phyloP scores from a whole-genome alignment of 1,140 invertebrate species.

The Atta cephalotes region DNA sequence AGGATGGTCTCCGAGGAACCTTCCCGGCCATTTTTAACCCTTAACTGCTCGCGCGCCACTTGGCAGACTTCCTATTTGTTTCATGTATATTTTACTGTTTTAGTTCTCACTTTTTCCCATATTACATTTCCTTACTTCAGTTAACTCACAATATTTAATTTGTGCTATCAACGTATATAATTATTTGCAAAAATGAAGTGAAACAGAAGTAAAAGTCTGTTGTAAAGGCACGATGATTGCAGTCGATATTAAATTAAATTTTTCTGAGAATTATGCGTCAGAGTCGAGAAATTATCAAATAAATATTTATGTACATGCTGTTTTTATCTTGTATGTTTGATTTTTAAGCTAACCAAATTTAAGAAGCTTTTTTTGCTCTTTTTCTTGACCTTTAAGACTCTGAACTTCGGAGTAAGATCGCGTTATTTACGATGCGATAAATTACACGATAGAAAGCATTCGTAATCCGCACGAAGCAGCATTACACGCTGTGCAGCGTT shows the following conservation, averaged over 20 bases:
- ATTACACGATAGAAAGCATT: constrained; percentile 27
- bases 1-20: constrained; percentile 24
- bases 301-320: background rate
- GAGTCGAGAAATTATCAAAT: background rate
- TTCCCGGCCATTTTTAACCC: constrained; percentile 43
- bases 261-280: background rate
- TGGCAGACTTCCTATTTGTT: constrained; percentile 40
- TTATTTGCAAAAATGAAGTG: background rate
- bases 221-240: background rate
- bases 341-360: background rate
- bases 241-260: background rate
- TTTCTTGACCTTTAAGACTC: background rate
- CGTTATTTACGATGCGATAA: constrained; percentile 46
- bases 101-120: constrained; percentile 21
- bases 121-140: constrained; percentile 8
- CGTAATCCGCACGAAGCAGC: constrained; percentile 8
- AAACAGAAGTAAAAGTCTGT: background rate
- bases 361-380: background rate
- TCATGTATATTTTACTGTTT: constrained; percentile 50
- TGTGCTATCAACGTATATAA: background rate
- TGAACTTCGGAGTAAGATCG: background rate
- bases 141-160: constrained; percentile 3
- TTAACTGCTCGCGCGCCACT: constrained; percentile 40
- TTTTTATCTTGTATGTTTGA: background rate
- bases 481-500: background rate